Evolutionary conservation across 2,113 vertebrate species (phyloP).

Genomic region (Alosa alosa): DNA sequence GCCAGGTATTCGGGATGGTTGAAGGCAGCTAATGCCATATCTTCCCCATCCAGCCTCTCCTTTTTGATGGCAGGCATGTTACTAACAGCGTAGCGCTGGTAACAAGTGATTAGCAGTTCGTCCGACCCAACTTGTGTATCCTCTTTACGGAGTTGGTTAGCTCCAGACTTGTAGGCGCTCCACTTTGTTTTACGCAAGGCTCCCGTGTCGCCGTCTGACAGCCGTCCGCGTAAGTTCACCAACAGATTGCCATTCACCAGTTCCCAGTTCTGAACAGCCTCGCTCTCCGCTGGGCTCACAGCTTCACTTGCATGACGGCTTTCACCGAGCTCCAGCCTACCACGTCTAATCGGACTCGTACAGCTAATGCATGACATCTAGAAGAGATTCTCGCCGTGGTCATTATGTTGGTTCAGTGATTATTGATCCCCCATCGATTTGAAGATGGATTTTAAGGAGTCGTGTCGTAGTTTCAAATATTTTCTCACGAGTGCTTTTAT

Average conservation of each 20-base stretch:
- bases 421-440: slow-evolving; percentile 63
- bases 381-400: slow-evolving; percentile 71
- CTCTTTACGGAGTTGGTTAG: slow-evolving; percentile 65
- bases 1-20: slow-evolving; percentile 86
- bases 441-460: slow-evolving; percentile 34
- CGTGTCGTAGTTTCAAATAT: slow-evolving; percentile 4
- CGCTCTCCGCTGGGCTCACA: slow-evolving; percentile 47
- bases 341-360: slow-evolving; percentile 76
- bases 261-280: slow-evolving; percentile 53
- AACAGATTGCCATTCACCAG: slow-evolving; percentile 75
- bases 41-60: slow-evolving; percentile 89
- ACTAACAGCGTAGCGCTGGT: slow-evolving; percentile 69
- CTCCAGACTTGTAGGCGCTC: slow-evolving; percentile 70
- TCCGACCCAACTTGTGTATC: slow-evolving; percentile 71
- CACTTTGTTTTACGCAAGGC: slow-evolving; percentile 70
- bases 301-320: slow-evolving; percentile 65
- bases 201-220: slow-evolving; percentile 69
- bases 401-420: slow-evolving; percentile 73
- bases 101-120: slow-evolving; percentile 69
- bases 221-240: slow-evolving; percentile 69
- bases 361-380: slow-evolving; percentile 78
- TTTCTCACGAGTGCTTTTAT: slow-evolving; percentile 15
- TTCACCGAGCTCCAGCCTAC: slow-evolving; percentile 74
- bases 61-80: slow-evolving; percentile 97
- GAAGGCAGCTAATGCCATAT: slow-evolving; percentile 87